These are phyloP conservation scores for Anniella stebbinsi DNA, from an alignment of 2,797 vertebrate genomes.

Conservation along the genomic window DNA sequence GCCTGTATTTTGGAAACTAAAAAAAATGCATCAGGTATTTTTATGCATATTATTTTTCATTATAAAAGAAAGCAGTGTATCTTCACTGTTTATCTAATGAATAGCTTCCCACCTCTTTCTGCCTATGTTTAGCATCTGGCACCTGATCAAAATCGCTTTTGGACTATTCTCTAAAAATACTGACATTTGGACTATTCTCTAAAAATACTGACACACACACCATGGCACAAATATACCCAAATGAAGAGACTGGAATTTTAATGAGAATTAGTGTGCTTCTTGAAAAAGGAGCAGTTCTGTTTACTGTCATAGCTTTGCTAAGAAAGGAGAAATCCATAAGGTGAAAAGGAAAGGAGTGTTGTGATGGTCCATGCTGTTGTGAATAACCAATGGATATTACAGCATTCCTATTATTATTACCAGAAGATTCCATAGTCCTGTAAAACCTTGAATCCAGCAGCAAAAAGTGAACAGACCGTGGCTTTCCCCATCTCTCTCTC, in stretches of 20 bases:
- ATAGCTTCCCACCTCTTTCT: conserved; percentile 55
- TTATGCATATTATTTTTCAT: not conserved
- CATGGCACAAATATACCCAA: conserved; percentile 46
- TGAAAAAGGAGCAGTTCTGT: conserved; percentile 49
- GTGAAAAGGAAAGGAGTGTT: conserved; percentile 27
- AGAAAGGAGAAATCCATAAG: conserved; percentile 35
- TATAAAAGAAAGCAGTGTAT: not conserved
- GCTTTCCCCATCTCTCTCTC: not conserved
- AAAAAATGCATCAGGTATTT: not conserved
- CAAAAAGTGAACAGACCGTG: not conserved
- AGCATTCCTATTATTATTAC: not conserved
- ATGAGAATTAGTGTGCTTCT: conserved; percentile 49
- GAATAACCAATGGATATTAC: not conserved
- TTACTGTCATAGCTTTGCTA: conserved; percentile 34
- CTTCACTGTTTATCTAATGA: conserved; percentile 53
- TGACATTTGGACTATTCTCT: conserved; percentile 47
- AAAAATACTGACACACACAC: conserved; percentile 58
- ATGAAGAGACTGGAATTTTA: conserved; percentile 13
- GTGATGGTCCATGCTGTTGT: not conserved
- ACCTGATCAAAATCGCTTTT: conserved; percentile 53
- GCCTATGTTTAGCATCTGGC: conserved; percentile 66
- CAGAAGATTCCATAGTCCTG: not conserved
- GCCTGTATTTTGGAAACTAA: conserved; percentile 20
- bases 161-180: conserved; percentile 63
- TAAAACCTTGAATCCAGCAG: not conserved